A percentile compares a stretch with the other conserved stretches of the same genome.
Conservation (phyloP, 1,140 invertebrate species). For the Dreissena rostriformis region DNA sequence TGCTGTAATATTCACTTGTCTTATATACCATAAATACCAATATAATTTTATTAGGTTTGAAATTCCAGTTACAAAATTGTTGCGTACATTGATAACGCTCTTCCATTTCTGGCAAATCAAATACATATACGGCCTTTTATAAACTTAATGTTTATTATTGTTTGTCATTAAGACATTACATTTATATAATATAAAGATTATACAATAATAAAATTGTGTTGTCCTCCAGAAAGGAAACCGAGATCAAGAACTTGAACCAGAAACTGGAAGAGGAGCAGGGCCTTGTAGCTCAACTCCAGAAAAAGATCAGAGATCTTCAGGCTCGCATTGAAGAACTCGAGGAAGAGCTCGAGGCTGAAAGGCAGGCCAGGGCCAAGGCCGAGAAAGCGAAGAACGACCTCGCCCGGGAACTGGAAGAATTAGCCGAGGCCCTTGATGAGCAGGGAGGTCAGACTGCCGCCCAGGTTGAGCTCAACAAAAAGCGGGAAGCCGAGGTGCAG, state of each 20-base stretch:
- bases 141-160: background rate
- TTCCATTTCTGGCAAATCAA: too few relatives aligned
- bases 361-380: conserved; percentile 97
- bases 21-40: too few relatives aligned
- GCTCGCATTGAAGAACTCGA: conserved; percentile 98
- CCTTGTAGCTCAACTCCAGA: conserved; percentile 95
- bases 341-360: conserved; percentile 98
- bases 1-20: background rate
- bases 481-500: conserved; percentile 98
- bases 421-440: conserved; percentile 97
- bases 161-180: background rate
- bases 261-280: conserved; percentile 99
- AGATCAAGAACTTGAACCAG: conserved; percentile 94
- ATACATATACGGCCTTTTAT: too few relatives aligned
- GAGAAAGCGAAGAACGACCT: conserved; percentile 98
- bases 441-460: conserved; percentile 98
- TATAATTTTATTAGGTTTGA: too few relatives aligned
- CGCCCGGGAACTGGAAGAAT: conserved; percentile 97
- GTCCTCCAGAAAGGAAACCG: conserved; percentile 91
- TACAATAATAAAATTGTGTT: background rate
- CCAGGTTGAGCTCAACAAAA: conserved; percentile 99
- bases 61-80: too few relatives aligned
- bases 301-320: conserved; percentile 99
- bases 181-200: background rate
- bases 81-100: too few relatives aligned